Conservation (phyloP, 2,797 vertebrate genomes). For the Microcaecilia unicolor region DNA sequence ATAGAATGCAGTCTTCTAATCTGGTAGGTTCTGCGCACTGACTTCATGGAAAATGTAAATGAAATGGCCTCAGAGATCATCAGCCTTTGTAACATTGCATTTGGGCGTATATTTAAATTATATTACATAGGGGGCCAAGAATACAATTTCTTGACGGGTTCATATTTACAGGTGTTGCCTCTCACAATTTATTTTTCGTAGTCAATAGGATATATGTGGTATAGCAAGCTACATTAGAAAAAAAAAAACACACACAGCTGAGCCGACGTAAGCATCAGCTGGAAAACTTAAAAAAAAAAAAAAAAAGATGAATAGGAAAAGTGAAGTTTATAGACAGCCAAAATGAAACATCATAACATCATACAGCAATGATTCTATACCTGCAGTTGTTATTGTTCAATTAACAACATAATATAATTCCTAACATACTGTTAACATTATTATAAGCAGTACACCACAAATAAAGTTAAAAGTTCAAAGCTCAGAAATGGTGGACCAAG, state of each 20-base stretch:
- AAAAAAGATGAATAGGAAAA: slow-evolving; percentile 11
- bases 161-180: slow-evolving; percentile 26
- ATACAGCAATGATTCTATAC: too few relatives aligned
- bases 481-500: background rate
- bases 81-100: slow-evolving; percentile 31
- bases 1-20: slow-evolving; percentile 48
- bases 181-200: slow-evolving; percentile 16
- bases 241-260: slow-evolving; percentile 15
- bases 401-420: too few relatives aligned
- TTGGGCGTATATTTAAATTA: slow-evolving; percentile 44
- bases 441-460: slow-evolving; percentile 8
- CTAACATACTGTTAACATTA: slow-evolving; percentile 19
- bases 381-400: too few relatives aligned
- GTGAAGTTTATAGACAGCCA: slow-evolving; percentile 1
- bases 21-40: slow-evolving; percentile 48
- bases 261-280: slow-evolving; percentile 31
- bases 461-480: background rate
- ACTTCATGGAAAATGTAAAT: slow-evolving; percentile 48
- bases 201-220: slow-evolving; percentile 14
- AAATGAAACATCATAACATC: background rate
- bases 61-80: slow-evolving; percentile 33
- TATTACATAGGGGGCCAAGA: slow-evolving; percentile 31
- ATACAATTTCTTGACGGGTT: slow-evolving; percentile 44
- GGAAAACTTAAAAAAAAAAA: slow-evolving; percentile 31
- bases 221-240: slow-evolving; percentile 7